Conservation (phyloP, 2,888 invertebrate species). For the Drosophila mercatorum region DNA sequence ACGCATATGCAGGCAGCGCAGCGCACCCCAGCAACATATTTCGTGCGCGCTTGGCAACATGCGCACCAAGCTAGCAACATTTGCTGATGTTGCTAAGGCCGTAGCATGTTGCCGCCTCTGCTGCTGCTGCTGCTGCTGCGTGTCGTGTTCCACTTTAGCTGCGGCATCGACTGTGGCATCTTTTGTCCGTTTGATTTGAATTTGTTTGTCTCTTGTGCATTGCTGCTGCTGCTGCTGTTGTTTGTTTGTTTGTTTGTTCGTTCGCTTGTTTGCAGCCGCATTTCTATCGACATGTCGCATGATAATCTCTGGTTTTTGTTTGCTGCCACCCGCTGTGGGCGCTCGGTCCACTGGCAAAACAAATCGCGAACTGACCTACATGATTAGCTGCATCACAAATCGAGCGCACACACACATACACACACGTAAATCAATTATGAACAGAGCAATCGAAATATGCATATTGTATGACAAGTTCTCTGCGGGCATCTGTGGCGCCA, state of each 20-base stretch:
- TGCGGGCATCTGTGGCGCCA: conserved; percentile 40
- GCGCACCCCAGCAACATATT: conserved; percentile 42
- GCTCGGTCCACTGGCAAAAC: conserved; percentile 26
- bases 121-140: conserved; percentile 22
- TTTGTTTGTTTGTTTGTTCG: conserved; percentile 24
- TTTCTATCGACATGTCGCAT: conserved; percentile 65
- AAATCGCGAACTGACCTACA: conserved; percentile 56
- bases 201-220: conserved; percentile 73
- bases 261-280: conserved; percentile 50
- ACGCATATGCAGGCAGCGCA: conserved; percentile 25
- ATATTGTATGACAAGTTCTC: conserved; percentile 42
- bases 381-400: conserved; percentile 49
- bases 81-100: conserved; percentile 26
- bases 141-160: conserved; percentile 38
- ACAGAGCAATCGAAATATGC: conserved; percentile 56
- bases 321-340: conserved; percentile 39
- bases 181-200: conserved; percentile 74
- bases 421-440: conserved; percentile 53
- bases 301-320: conserved; percentile 66
- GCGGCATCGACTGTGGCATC: conserved; percentile 27
- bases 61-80: conserved; percentile 60
- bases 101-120: conserved; percentile 6
- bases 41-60: conserved; percentile 44
- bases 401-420: conserved; percentile 22
- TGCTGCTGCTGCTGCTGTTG: conserved; percentile 29